Percentiles rank a stretch among this genome's conserved stretches.
phyloP scores from a whole-genome alignment of 1,140 invertebrate genomes.

The Plodia interpunctella region DNA sequence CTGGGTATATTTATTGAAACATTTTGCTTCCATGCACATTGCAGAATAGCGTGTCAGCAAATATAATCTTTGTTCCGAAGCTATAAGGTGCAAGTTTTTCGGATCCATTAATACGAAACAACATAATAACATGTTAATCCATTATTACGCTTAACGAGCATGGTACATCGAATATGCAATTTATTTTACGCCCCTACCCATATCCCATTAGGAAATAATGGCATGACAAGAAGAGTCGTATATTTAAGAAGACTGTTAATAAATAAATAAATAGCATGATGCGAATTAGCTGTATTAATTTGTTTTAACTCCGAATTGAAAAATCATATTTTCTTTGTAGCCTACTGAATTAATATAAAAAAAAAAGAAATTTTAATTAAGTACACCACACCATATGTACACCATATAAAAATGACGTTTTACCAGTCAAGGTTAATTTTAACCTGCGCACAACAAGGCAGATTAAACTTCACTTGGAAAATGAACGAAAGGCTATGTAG shows the following conservation, averaged over 20 bases:
- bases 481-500: no score
- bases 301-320: no score
- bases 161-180: slow-evolving; percentile 20
- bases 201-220: slow-evolving; percentile 18
- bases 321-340: no score
- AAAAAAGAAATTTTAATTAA: no score
- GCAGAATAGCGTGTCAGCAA: not conserved
- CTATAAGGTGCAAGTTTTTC: not conserved
- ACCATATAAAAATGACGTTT: no score
- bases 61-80: not conserved
- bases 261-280: not conserved
- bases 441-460: no score
- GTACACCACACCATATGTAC: no score
- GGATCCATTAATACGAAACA: not conserved
- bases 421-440: no score
- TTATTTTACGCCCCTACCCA: slow-evolving; percentile 14
- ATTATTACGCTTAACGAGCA: slow-evolving; percentile 17
- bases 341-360: no score
- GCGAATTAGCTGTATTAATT: no score
- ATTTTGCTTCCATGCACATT: not conserved
- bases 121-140: slow-evolving; percentile 10
- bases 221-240: not conserved
- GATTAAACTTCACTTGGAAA: no score
- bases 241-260: not conserved
- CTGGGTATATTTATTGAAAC: no score